Evolutionary conservation across 2,888 invertebrate genomes (phyloP), one percentile per base, ranked within the genome.

Genomic region (Pseudoips prasinana): DNA sequence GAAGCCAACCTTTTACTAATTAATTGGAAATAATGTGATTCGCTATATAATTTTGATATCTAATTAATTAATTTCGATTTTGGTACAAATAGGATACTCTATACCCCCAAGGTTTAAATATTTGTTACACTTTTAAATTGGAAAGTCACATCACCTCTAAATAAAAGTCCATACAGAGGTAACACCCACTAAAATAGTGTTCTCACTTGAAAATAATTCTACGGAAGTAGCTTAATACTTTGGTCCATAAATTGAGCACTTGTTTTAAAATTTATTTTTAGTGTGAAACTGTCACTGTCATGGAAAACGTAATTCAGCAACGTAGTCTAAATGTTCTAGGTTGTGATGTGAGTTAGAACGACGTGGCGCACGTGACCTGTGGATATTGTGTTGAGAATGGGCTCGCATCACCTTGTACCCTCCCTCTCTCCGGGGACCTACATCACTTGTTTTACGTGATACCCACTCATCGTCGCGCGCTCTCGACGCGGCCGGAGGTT

Each of bases 301-400:
- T 63, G 92, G 92, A 82, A 92, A 92, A 56, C 92, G 89, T 80
- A 91, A 90, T 74, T 92, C 92, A 40, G 91, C 90, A 10, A 92
- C 86, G 66, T 91, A 92, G 58, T 91, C 88, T 67, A 90, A 90
- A 69, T 91, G 90, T 54, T 92, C 90, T 26, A 93, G 82, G 61
- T 92, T 92, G 47, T 92, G 92, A 42, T 92, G 92, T 0, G 92
- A 92, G 66, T 88, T 90, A 19, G 92, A 91, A 44, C 91, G 87
- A 30, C 85, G 70, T n/a, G 89, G 87, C 23, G 90, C 77, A 48
- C 90, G 72, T 39, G 90, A 69, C 64, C 90, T 68, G 58, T 91
- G 90, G 0, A 93, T 78, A 61, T 92, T 92, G 67, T 92, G 92
- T 38, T 92, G 92, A 0, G 92, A 92, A 38, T 91, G 91, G 0